Base-by-base conservation (phyloP, 2,797 vertebrate species). In the Lepidocolaptes lacrymiger region DNA sequence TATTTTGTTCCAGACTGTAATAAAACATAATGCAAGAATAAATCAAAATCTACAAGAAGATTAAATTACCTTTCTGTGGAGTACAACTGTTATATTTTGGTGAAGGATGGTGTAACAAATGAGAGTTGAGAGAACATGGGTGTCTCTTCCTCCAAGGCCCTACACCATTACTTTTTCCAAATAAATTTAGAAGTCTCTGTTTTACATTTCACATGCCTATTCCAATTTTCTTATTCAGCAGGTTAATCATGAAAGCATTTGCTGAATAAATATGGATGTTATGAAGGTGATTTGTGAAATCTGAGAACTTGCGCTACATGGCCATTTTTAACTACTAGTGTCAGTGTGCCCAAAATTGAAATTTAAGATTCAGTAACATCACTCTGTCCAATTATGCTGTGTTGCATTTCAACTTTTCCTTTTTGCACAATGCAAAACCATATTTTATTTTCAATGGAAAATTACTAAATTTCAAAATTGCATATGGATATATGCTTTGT, bases 361-460 rank as follows among this genome's bases (percentile, higher is more conserved):
- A 95, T 74, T 62, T 85, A 93, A 81, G 67, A 63, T 56, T 87
- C 80, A 34, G 1, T 66, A 73, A 76, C 63, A 75, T 68, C 22
- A 12, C 18, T 85, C 79, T 79, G n/a, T 75, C 36, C 95, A 80
- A 52, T 48, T 92, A 67, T 44, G 32, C 75, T 92, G 37, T 74
- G 43, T 17, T 89, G 74, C 64, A 62, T 90, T 96, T 94, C 44
- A 32, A 26, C 7, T 44, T 94, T 64, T 92, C 52, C 34, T 54
- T 81, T 77, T 95, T 89, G 56, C 34, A 22, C 26, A 84, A 41
- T 12, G 21, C 23, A 93, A 85, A 95, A 27, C 2, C 19, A 56
- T 64, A 90, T 88, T 80, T 83, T 96, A 69, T 91, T 96, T 94
- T 73, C 75, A 82, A 73, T 75, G 66, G 77, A 91, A 93, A 84